Evolutionary conservation across 2,888 invertebrate species (phyloP), one percentile per base, ranked within the genome.

Genomic region (Sclerodermus sp.): DNA sequence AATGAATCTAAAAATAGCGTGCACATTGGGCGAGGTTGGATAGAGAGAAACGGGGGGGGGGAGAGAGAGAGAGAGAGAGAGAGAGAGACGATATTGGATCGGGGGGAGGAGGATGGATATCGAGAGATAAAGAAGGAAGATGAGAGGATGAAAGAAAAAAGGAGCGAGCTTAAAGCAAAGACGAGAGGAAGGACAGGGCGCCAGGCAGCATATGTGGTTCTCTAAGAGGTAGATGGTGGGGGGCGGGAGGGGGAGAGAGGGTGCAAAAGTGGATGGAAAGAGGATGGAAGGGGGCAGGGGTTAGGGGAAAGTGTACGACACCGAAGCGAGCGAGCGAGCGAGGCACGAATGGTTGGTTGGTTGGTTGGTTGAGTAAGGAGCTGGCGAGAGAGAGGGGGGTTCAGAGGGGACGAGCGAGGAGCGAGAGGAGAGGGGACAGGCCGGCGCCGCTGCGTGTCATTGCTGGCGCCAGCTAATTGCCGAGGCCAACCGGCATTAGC

Each of bases 391-490:
- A 45, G 42, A 42, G 44, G 36, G 37, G 43, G 30, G 34, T 46
- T 13, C 3, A 43, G 34, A 43, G 43, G 15, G 15, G 15, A 14
- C 30, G 17, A 12, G n/a, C 9, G 42, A 29, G 42, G 13, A 14
- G n/a, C 37, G 15, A 5, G 37, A 10, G 37, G 45, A 44, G 47
- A 42, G 47, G 45, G 13, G 13, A 8, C 49, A 52, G 41, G 47
- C 38, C 43, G 40, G 49, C 39, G 41, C 53, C 51, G 56, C 47
- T 12, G 34, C 73, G 71, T 73, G 73, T 71, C 74, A 73, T 67
- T 73, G 72, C 73, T 72, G 73, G 73, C 73, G 74, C 73, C 74
- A 73, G 73, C 74, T 74, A 74, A 73, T 74, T 74, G 73, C 73
- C 72, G 73, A 73, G 73, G 73, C 73, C 72, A 73, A 71, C 70